phyloP scores from a whole-genome alignment of 2,888 invertebrate species.

The Julus scanicus region DNA sequence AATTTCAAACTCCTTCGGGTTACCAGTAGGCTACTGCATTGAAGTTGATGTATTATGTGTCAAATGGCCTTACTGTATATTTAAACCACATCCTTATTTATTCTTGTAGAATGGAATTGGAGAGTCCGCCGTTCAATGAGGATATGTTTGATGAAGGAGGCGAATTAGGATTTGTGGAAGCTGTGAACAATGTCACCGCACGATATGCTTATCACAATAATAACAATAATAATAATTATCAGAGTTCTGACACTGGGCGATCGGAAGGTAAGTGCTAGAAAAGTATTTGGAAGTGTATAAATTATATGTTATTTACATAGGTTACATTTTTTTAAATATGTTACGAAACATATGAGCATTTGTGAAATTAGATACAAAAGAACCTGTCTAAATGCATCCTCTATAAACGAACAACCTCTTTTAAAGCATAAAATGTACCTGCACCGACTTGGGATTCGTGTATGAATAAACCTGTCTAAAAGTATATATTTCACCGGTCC shows the following conservation, averaged over 20 bases:
- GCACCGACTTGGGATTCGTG: too few species aligned
- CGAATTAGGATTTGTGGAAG: slow-evolving; percentile 49
- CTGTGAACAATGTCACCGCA: slow-evolving; percentile 48
- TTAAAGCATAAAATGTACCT: too few species aligned
- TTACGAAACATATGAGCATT: too few species aligned
- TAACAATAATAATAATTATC: not conserved
- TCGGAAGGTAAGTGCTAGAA: slow-evolving; percentile 35
- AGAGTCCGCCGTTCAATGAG: slow-evolving; percentile 31
- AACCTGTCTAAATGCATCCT: too few species aligned
- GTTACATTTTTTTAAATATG: too few species aligned
- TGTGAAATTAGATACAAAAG: too few species aligned
- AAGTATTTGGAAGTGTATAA: too few species aligned
- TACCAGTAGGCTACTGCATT: not conserved
- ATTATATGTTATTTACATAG: too few species aligned
- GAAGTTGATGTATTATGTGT: not conserved
- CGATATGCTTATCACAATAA: slow-evolving; percentile 18
- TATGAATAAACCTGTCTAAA: too few species aligned
- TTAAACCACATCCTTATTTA: not conserved
- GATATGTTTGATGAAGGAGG: slow-evolving; percentile 49
- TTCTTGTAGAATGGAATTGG: slow-evolving; percentile 49
- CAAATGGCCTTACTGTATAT: not conserved
- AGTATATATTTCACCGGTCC: too few species aligned
- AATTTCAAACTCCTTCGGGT: not conserved
- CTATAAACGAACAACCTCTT: too few species aligned
- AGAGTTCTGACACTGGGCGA: not conserved